Evolutionary conservation across 1,140 invertebrate genomes (phyloP), one percentile per base, ranked within the genome.

Genomic region (Drosophila nebulosa): DNA sequence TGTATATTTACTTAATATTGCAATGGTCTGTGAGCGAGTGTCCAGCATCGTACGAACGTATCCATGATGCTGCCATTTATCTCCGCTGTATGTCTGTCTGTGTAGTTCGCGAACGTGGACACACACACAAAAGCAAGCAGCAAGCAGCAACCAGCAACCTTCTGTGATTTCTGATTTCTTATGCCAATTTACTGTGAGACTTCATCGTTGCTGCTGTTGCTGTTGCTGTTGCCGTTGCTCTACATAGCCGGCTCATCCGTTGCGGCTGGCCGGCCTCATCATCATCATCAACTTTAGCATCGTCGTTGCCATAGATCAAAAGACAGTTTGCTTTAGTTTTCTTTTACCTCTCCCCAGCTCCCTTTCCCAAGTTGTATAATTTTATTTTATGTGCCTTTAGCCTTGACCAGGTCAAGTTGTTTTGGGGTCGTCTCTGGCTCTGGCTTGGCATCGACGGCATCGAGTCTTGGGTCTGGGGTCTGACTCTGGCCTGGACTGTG

Each of bases 1-100:
- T 88, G 83, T 88, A 88, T 88, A 88, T 88, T 88, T 88, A 88
- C 83, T 88, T 88, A 88, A 88, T 88, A 88, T 88, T 88, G 83
- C 81, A 85, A 69, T 85, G 74, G 79, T 64, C 74, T 67, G 50
- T 64, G 69, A 60, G 58, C 50, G 30, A 39, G 14, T 24, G 36
- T 52, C 16, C 36, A 27, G 30, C 39, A 46, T n/a, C 39, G 39
- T 21, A 46, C 39, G 16, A 21, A 46, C 39, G 39, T 46, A 46
- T 46, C 60, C 46, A 60, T 61, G 51, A 35, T 46, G 39, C 39
- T 46, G 39, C 66, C 74, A 74, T 77, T 78, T 78, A 74, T 74
- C 71, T 78, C 67, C 16, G n/a, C 16, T 46, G 6, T 36, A 12
- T 32, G 3, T 36, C 39, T 64, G 32, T 53, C 57, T 51, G 52